Percentiles rank a stretch among this genome's conserved stretches.
phyloP scores from a whole-genome alignment of 2,113 vertebrate genomes.

The Zapornia atra region DNA sequence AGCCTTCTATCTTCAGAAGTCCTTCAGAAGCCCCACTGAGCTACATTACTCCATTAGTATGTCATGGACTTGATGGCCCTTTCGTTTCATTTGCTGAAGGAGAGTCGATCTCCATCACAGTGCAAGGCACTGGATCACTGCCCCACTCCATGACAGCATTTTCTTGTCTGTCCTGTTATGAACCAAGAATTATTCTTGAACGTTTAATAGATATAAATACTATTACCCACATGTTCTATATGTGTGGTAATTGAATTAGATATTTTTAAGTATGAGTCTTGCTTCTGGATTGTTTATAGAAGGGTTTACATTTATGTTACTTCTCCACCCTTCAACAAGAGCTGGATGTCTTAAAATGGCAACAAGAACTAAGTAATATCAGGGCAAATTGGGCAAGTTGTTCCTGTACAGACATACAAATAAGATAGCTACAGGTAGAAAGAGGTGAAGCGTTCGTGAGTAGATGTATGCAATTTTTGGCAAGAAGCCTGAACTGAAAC shows the following conservation, averaged over 20 bases:
- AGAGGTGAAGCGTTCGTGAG: not conserved
- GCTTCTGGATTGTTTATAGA: not conserved
- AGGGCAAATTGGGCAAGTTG: not conserved
- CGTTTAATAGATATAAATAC: accelerated
- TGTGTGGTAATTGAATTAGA: not conserved
- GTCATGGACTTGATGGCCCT: not conserved
- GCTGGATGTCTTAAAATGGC: not conserved
- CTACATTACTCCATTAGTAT: not conserved
- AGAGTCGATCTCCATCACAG: not conserved
- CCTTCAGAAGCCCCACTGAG: not conserved
- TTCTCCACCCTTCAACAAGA: not conserved
- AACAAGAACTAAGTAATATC: not conserved
- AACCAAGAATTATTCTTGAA: not conserved
- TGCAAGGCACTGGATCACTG: not conserved
- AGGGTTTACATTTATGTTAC: not conserved
- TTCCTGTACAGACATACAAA: not conserved
- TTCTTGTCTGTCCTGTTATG: not conserved
- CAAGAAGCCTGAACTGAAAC: not conserved
- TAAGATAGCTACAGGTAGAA: not conserved
- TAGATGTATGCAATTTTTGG: not conserved
- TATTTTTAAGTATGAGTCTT: not conserved
- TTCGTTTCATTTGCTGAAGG: not conserved
- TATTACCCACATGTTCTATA: not conserved
- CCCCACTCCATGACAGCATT: not conserved
- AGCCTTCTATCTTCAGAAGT: not conserved